Conservation (phyloP, 2,888 invertebrate species). For the Drosophila histrio region DNA sequence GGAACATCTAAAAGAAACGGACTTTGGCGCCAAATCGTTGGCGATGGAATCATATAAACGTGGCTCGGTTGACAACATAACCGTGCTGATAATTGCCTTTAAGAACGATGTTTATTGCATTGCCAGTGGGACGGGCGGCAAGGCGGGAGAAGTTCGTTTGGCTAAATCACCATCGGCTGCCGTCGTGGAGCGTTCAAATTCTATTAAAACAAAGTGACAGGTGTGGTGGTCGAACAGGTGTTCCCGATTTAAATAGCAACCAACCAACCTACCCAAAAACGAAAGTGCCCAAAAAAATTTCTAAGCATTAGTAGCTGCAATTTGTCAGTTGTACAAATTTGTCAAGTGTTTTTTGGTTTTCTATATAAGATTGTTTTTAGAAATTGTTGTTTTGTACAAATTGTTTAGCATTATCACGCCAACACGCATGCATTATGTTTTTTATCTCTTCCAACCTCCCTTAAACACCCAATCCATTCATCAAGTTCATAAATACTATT, state of each 20-base stretch:
- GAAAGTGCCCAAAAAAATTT: conserved; percentile 66
- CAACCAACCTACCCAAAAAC: conserved; percentile 29
- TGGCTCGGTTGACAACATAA: conserved; percentile 97
- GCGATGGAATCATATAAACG: conserved; percentile 95
- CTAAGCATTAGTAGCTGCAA: conserved; percentile 26
- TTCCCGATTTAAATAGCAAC: conserved; percentile 17
- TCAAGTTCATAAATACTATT: conserved; percentile 52
- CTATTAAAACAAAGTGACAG: conserved; percentile 65
- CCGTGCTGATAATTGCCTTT: conserved; percentile 95
- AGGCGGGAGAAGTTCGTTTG: conserved; percentile 6
- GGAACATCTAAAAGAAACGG: conserved; percentile 92
- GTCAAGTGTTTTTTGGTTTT: conserved; percentile 18
- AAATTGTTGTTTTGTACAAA: conserved; percentile 65
- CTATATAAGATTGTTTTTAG: conserved; percentile 30
- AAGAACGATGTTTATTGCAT: conserved; percentile 85
- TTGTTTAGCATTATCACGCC: conserved; percentile 38
- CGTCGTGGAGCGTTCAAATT: conserved; percentile 63
- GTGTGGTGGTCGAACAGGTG: conserved; percentile 21
- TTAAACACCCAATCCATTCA: conserved; percentile 15
- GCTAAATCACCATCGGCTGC: conserved; percentile 53
- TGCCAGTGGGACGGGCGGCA: conserved; percentile 35
- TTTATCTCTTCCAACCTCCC: background rate
- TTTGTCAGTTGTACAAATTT: background rate
- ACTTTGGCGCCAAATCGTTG: conserved; percentile 95
- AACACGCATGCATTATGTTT: conserved; percentile 31